phyloP scores from a whole-genome alignment of 2,888 invertebrate species.

The Parnassius apollo region DNA sequence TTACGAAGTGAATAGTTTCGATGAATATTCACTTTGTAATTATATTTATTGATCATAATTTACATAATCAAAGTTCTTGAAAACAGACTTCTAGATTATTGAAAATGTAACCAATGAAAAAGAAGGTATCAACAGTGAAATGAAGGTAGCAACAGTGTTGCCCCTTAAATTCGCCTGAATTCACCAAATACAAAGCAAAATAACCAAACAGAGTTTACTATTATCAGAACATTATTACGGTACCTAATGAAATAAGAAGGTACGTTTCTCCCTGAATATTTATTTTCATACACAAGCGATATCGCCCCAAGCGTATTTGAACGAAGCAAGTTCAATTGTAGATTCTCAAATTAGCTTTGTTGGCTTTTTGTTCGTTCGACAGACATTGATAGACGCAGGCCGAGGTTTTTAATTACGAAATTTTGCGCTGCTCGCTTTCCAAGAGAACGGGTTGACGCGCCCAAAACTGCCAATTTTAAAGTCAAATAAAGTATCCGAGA shows the following conservation, averaged over 20 bases:
- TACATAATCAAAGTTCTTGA: not conserved
- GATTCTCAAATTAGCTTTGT: constrained; percentile 35
- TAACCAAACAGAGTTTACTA: too few species aligned
- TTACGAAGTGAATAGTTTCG: too few species aligned
- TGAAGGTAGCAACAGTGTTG: too few species aligned
- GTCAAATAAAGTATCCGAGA: constrained; percentile 14
- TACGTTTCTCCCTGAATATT: constrained; percentile 3
- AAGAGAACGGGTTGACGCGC: constrained; percentile 9
- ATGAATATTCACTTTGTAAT: too few species aligned
- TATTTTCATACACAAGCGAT: constrained; percentile 6
- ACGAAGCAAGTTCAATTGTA: constrained; percentile 25
- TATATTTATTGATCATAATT: not conserved
- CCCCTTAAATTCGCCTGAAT: too few species aligned
- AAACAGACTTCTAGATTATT: too few species aligned
- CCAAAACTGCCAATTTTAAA: constrained; percentile 20
- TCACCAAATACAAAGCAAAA: too few species aligned
- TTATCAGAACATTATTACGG: not conserved
- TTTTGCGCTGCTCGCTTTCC: constrained; percentile 25
- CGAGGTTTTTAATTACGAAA: constrained; percentile 35
- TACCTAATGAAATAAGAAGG: not conserved
- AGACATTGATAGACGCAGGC: constrained; percentile 33
- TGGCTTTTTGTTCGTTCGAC: constrained; percentile 34
- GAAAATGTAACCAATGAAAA: not conserved
- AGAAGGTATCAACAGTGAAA: too few species aligned
- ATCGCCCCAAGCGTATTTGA: constrained; percentile 3